phyloP scores from a whole-genome alignment of 2,797 vertebrate genomes.

The Hippopotamyrus pictus region DNA sequence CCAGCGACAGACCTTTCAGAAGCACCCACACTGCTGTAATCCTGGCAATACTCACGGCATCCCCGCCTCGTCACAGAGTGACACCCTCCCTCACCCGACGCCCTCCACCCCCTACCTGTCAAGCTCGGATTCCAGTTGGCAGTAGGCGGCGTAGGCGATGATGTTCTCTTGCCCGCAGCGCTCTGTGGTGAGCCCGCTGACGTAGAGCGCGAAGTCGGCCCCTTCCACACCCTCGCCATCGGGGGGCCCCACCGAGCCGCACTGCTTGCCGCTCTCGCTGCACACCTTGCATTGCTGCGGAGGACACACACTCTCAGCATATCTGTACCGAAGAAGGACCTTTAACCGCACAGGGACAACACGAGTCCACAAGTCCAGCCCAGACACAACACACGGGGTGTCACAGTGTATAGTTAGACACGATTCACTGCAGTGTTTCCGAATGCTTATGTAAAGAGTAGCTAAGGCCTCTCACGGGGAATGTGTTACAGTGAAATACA shows the following conservation, averaged over 20 bases:
- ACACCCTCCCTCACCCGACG: background rate
- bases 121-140: slow-evolving; percentile 89
- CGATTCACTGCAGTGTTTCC: background rate
- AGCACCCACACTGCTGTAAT: background rate
- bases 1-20: background rate
- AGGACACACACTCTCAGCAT: background rate
- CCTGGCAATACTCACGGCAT: background rate
- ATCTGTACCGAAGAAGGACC: background rate
- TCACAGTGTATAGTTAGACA: background rate
- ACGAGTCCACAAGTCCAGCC: background rate
- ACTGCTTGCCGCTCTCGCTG: slow-evolving; percentile 70
- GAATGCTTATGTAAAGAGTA: background rate
- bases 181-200: slow-evolving; percentile 85
- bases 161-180: slow-evolving; percentile 92
- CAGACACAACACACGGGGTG: background rate
- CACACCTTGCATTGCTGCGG: slow-evolving; percentile 84
- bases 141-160: slow-evolving; percentile 93
- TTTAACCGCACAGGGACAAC: background rate
- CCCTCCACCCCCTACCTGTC: slow-evolving; percentile 67
- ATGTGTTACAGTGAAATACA: background rate
- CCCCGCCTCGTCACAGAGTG: background rate
- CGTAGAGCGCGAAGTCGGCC: slow-evolving; percentile 86
- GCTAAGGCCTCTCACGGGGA: background rate
- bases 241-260: slow-evolving; percentile 62
- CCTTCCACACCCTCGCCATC: slow-evolving; percentile 77